Percentiles rank a stretch among this genome's conserved stretches.
These are phyloP conservation scores for Ptilodon capucinus DNA, from an alignment of 2,888 invertebrate genomes.

Conservation along the genomic window DNA sequence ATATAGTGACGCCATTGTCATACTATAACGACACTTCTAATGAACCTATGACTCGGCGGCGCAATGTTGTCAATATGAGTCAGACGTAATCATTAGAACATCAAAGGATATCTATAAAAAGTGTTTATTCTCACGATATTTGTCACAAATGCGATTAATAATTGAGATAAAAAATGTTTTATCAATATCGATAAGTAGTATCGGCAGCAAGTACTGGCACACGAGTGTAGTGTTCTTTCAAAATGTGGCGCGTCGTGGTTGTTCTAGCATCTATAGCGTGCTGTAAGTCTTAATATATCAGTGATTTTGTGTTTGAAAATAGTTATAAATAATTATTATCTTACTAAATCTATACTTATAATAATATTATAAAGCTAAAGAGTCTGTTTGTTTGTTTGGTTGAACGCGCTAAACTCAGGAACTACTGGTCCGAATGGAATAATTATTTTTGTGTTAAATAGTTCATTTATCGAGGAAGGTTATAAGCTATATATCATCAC, in stretches of 20 bases:
- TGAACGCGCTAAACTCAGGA: too few relatives aligned
- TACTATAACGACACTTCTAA: too few relatives aligned
- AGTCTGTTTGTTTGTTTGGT: too few relatives aligned
- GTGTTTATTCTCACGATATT: conserved; percentile 7
- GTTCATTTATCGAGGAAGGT: too few relatives aligned
- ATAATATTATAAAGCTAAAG: too few relatives aligned
- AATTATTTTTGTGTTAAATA: too few relatives aligned
- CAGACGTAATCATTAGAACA: neutral
- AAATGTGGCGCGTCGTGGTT: conserved; percentile 37
- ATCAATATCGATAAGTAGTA: conserved; percentile 32
- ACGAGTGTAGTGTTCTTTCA: conserved; percentile 16
- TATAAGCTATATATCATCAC: too few relatives aligned
- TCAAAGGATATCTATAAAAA: neutral
- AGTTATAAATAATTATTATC: too few relatives aligned
- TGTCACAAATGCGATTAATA: conserved; percentile 7
- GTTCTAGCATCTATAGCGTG: conserved; percentile 20
- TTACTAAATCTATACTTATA: too few relatives aligned
- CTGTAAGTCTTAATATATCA: conserved; percentile 33
- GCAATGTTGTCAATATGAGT: neutral
- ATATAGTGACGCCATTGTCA: too few relatives aligned
- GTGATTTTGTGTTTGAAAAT: conserved; percentile 1
- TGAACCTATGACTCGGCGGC: neutral
- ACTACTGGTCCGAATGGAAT: too few relatives aligned
- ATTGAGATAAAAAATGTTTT: conserved; percentile 34
- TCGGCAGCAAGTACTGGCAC: conserved; percentile 29